These are phyloP conservation scores for Athetis lepigone DNA, from an alignment of 2,888 invertebrate genomes.

Conservation along the genomic window DNA sequence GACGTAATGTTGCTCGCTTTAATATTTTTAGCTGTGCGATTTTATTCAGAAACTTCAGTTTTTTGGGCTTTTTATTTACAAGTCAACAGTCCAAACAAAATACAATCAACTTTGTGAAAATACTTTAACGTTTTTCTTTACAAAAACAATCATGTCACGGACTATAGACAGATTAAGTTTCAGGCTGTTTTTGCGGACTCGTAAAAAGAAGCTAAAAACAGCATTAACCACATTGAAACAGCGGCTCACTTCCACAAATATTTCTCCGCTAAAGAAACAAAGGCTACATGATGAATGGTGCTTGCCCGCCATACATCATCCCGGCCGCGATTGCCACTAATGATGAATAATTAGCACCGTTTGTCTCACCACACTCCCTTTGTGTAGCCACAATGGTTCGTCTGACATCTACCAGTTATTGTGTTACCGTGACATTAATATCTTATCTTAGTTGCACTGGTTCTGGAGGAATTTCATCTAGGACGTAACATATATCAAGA, in stretches of 20 bases:
- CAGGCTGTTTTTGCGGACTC: not conserved
- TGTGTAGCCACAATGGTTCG: constrained; percentile 65
- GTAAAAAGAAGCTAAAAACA: constrained; percentile 28
- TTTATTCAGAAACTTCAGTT: constrained; percentile 26
- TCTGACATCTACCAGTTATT: constrained; percentile 64
- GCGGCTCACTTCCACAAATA: constrained; percentile 55
- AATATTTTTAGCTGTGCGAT: constrained; percentile 26
- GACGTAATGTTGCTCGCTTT: constrained; percentile 35
- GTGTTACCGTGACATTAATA: constrained; percentile 65
- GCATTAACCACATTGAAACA: constrained; percentile 46
- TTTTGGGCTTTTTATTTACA: constrained; percentile 14
- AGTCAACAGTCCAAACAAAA: constrained; percentile 17
- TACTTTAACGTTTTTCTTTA: constrained; percentile 8
- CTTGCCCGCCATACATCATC: constrained; percentile 73
- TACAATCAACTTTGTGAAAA: constrained; percentile 25
- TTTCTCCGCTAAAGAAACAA: constrained; percentile 65
- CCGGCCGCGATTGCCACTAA: constrained; percentile 72
- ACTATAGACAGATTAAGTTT: constrained; percentile 18
- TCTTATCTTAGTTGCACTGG: constrained; percentile 52
- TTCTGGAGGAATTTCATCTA: constrained; percentile 36
- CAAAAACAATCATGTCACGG: constrained; percentile 3
- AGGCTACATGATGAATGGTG: constrained; percentile 74
- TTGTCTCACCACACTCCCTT: constrained; percentile 75
- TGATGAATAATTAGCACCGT: constrained; percentile 83
- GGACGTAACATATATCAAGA: not conserved